Evolutionary conservation across 2,888 invertebrate species (phyloP), one percentile per base, ranked within the genome.

Genomic region (Timema podura): DNA sequence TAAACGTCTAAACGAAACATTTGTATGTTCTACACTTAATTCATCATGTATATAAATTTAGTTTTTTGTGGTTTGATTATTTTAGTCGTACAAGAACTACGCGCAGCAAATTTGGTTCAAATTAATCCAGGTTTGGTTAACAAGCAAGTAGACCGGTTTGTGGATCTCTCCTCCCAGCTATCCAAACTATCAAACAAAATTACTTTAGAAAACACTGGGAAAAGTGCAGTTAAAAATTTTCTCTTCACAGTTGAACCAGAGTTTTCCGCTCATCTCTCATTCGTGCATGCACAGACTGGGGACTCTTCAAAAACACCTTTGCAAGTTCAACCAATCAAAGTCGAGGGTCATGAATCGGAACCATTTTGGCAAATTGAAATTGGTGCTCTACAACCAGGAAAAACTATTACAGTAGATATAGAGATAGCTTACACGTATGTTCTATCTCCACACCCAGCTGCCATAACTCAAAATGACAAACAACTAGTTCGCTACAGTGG

Each of bases 381-480:
- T 13, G 87, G 85, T 64, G 79, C 85, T 0, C 76, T 90, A 5
- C 84, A 84, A 51, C 82, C 85, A 5, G 88, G 88, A 5, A 85
- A 88, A 51, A 84, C 87, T 45, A 70, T 47, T 30, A 51, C 48
- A n/a, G 74, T 74, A 70, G 85, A 86, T 49, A 82, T 94, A 0
- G 94, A 96, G 78, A 84, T 88, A 9, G 87, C 93, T 0, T 88
- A 89, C 67, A 90, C 91, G 0, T 91, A 94, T 78, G 85, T 88
- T 15, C 83, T 98, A 47, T 80, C 83, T 48, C 95, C 98, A 0
- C 93, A 92, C 82, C 99, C 99, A 2, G 89, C 88, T 10, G 88
- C 91, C 76, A 96, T 99, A 72, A 86, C 89, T 0, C 99, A 99
- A 80, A 90, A 92, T 73, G 98, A 99, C 77, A 93, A 94, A 77